Evolutionary conservation across 2,888 invertebrate species (phyloP), one percentile per base, ranked within the genome.

Genomic region (Sepiola atlantica): DNA sequence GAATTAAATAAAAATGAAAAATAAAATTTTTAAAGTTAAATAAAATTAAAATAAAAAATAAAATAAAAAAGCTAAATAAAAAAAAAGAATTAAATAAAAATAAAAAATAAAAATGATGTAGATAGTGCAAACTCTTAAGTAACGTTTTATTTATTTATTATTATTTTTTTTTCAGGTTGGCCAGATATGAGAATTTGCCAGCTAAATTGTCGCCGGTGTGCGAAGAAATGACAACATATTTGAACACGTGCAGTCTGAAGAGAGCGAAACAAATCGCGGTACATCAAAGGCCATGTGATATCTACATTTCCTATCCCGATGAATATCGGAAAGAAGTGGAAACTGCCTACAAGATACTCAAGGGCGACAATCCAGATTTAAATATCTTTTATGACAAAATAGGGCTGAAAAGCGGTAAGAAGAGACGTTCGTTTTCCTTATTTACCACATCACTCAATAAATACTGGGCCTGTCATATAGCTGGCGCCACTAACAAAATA

Each of bases 251-350:
- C 16, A 21, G 28, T 1, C 28, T 54, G 14, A 54, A 20, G 8
- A 45, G 24, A 14, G 28, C 32, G 28, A 6, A 16, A 35, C 45
- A 35, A n/a, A 55, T 55, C 54, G 94, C 12, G 54, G 54, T 61
- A 45, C 93, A 6, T 94, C 95, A 92, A 95, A 93, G 54, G 55
- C 94, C 90, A 1, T 97, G 96, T 95, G 97, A 97, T 95, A 96
- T 97, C 21, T 97, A 97, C 95, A 96, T 97, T 20, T 97, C 97
- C 1, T 97, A 97, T 94, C 96, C 96, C 6, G 97, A 97, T 94
- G 95, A 95, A 93, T 95, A 96, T 93, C 95, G 96, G 12, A 94
- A 95, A 16, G 94, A 95, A 94, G 97, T 97, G 24, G 55, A 92
- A 92, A 14, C 55, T n/a, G 92, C 54, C 6, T 92, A 92, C 20